Conservation (phyloP, 2,113 vertebrate species). For the Psephotus haematonotus region DNA sequence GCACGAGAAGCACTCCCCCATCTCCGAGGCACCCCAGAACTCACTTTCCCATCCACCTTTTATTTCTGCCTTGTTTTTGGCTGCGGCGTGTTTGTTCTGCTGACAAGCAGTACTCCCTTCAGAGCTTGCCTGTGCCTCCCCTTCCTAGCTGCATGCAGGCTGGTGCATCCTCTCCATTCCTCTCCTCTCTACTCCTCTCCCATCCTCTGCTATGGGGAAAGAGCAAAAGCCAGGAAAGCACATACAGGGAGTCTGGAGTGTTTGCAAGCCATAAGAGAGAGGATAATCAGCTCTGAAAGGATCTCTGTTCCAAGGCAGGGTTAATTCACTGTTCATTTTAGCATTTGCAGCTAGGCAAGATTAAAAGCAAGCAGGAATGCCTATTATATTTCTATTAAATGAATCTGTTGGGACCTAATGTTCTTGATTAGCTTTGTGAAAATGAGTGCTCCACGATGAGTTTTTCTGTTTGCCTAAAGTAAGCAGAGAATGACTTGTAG, state of each 20-base stretch:
- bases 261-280: slow-evolving; percentile 70
- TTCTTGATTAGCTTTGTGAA: slow-evolving; percentile 78
- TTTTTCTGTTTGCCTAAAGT: slow-evolving; percentile 78
- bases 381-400: slow-evolving; percentile 82
- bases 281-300: slow-evolving; percentile 76
- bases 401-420: slow-evolving; percentile 78
- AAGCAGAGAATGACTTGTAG: slow-evolving; percentile 77
- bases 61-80: slow-evolving; percentile 34
- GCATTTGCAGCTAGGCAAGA: slow-evolving; percentile 72
- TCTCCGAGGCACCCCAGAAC: not conserved
- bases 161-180: slow-evolving; percentile 7
- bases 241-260: slow-evolving; percentile 61
- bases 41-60: slow-evolving; percentile 14
- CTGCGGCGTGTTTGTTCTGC: not conserved
- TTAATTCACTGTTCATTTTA: slow-evolving; percentile 81
- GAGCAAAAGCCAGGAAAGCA: slow-evolving; percentile 59
- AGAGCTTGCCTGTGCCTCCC: slow-evolving; percentile 54
- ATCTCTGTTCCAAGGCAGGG: slow-evolving; percentile 76
- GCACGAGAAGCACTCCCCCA: not conserved
- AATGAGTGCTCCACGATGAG: slow-evolving; percentile 67
- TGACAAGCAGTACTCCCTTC: slow-evolving; percentile 53
- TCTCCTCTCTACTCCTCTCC: slow-evolving; percentile 27
- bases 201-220: slow-evolving; percentile 59
- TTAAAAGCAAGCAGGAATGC: slow-evolving; percentile 77
- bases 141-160: slow-evolving; percentile 57